Evolutionary conservation across 2,113 vertebrate species (phyloP).

Genomic region (Clarias batrachus): DNA sequence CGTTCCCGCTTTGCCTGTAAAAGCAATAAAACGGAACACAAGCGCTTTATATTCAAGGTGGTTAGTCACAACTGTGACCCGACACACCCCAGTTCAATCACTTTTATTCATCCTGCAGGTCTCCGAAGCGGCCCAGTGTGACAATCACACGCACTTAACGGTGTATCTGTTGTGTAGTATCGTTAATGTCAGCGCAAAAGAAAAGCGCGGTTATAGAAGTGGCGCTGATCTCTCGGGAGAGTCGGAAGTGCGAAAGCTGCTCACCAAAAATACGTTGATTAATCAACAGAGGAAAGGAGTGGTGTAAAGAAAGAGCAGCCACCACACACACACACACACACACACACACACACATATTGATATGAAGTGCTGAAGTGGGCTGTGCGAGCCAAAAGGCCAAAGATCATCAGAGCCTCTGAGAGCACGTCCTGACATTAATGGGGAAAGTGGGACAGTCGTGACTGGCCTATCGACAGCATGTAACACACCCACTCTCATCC

Average conservation of each 20-base stretch:
- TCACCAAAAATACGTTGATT: neutral
- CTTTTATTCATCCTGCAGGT: neutral
- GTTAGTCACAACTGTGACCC: neutral
- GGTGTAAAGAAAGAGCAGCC: neutral
- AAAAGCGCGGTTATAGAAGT: neutral
- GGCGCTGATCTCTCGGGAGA: neutral
- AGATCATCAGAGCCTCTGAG: constrained; percentile 38
- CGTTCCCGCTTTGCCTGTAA: neutral
- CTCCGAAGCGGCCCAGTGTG: neutral
- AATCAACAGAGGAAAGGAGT: neutral
- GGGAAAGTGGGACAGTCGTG: constrained; percentile 46
- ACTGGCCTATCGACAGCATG: constrained; percentile 37
- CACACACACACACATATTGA: neutral
- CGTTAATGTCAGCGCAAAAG: neutral
- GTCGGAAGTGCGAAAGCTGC: neutral
- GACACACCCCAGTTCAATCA: neutral
- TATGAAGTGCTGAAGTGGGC: constrained; percentile 15
- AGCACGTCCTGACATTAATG: constrained; percentile 39
- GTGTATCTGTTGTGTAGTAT: neutral
- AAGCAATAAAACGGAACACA: neutral
- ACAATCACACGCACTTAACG: neutral
- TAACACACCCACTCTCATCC: constrained; percentile 26
- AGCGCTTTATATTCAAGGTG: neutral
- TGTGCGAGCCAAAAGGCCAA: constrained; percentile 28
- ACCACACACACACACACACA: neutral